Evolutionary conservation across 2,888 invertebrate species (phyloP).

Genomic region (Buathra laborator): DNA sequence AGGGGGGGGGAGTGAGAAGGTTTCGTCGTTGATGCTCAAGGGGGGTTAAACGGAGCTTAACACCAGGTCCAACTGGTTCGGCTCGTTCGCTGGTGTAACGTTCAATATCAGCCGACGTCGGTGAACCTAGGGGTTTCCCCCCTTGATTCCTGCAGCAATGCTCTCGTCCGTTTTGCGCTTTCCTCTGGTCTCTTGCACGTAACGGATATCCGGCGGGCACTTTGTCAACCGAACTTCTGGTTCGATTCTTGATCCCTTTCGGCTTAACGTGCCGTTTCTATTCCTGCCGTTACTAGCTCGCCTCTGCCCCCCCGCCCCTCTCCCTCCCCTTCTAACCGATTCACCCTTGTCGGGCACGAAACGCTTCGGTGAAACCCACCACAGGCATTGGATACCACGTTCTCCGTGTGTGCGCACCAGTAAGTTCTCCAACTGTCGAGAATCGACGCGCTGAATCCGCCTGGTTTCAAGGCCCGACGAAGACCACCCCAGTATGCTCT

Average conservation of each 20-base stretch:
- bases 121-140: conserved; percentile 16
- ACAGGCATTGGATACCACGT: conserved; percentile 4
- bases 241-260: conserved; percentile 68
- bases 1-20: conserved; percentile 20
- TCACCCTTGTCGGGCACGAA: conserved; percentile 33
- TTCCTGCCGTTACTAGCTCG: conserved; percentile 25
- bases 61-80: conserved; percentile 56
- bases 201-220: conserved; percentile 66
- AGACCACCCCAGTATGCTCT: conserved; percentile 12
- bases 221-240: conserved; percentile 70
- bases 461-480: conserved; percentile 13
- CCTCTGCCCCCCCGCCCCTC: neutral
- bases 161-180: conserved; percentile 42
- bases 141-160: conserved; percentile 23
- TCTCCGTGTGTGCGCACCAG: conserved; percentile 16
- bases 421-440: conserved; percentile 44
- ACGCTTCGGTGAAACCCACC: conserved; percentile 12
- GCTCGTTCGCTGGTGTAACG: conserved; percentile 39
- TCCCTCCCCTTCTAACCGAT: neutral
- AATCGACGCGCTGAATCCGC: conserved; percentile 34
- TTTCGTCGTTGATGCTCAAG: conserved; percentile 47
- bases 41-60: conserved; percentile 71
- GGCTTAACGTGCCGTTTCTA: conserved; percentile 63
- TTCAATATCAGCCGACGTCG: conserved; percentile 56
- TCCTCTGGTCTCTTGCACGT: conserved; percentile 55